Percentiles rank a stretch among this genome's conserved stretches.
These are phyloP conservation scores for Kryphioiulus occultus DNA, from an alignment of 2,888 invertebrate species.

Conservation along the genomic window DNA sequence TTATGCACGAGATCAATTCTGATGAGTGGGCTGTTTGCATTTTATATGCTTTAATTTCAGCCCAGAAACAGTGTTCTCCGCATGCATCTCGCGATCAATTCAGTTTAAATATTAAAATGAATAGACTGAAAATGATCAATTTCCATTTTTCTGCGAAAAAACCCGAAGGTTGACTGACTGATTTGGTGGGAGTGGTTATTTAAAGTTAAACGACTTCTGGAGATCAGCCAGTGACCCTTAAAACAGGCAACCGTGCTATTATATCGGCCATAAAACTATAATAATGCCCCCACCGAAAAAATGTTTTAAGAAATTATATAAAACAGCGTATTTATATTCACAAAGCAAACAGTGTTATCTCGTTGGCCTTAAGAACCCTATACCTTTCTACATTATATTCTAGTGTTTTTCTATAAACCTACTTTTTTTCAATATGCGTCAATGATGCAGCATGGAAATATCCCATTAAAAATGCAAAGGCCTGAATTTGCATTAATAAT, in stretches of 20 bases:
- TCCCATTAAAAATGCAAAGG: conserved; percentile 43
- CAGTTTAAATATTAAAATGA: conserved; percentile 1
- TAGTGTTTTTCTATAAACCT: neutral
- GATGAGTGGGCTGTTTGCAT: too few species aligned
- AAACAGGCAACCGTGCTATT: neutral
- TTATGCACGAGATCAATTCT: too few species aligned
- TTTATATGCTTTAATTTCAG: too few species aligned
- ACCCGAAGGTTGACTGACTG: neutral
- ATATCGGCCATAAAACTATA: conserved; percentile 3
- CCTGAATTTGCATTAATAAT: conserved; percentile 43
- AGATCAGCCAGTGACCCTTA: conserved; percentile 32
- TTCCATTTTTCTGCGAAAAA: conserved; percentile 24
- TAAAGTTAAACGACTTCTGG: conserved; percentile 36
- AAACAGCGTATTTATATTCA: conserved; percentile 34
- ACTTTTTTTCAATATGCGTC: conserved; percentile 29
- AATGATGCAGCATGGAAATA: conserved; percentile 17
- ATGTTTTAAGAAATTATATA: conserved; percentile 21
- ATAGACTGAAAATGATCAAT: neutral
- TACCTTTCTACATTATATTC: neutral
- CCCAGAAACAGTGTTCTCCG: too few species aligned
- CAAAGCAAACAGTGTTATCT: conserved; percentile 2
- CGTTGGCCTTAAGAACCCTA: neutral
- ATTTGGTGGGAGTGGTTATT: conserved; percentile 3
- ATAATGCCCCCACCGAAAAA: neutral
- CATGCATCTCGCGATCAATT: neutral